Evolutionary conservation across 2,113 vertebrate species (phyloP).

Genomic region (Astur gentilis): DNA sequence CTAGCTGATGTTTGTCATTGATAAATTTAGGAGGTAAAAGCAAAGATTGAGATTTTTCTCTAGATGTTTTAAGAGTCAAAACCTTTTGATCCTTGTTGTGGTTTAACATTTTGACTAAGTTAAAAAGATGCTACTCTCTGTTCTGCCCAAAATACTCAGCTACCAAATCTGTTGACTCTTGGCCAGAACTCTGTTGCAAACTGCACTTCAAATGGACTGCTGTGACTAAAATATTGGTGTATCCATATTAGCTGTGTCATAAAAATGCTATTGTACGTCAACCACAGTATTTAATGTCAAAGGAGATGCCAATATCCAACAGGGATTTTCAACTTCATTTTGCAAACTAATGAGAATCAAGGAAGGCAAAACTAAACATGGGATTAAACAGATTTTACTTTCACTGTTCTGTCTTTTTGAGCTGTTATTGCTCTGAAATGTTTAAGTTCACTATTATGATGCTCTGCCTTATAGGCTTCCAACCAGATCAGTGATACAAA

Average conservation of each 20-base stretch:
- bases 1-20: not conserved
- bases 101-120: not conserved
- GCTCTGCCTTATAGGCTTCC: constrained; percentile 7
- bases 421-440: not conserved
- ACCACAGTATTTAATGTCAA: not conserved
- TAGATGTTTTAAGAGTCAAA: not conserved
- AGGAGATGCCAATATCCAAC: not conserved
- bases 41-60: not conserved
- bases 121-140: not conserved
- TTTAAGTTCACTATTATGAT: not conserved
- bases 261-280: not conserved
- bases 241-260: not conserved
- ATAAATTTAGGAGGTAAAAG: not conserved
- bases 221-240: not conserved
- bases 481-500: constrained; percentile 50
- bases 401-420: not conserved
- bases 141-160: not conserved
- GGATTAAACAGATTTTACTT: constrained; percentile 26
- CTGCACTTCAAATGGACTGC: not conserved
- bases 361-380: not conserved
- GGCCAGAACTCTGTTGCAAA: not conserved
- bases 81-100: not conserved
- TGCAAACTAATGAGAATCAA: not conserved
- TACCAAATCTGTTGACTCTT: not conserved
- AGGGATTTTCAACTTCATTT: not conserved